These are phyloP conservation scores for Tragelaphus buxtoni DNA, from an alignment of 2,113 vertebrate species.

Conservation along the genomic window DNA sequence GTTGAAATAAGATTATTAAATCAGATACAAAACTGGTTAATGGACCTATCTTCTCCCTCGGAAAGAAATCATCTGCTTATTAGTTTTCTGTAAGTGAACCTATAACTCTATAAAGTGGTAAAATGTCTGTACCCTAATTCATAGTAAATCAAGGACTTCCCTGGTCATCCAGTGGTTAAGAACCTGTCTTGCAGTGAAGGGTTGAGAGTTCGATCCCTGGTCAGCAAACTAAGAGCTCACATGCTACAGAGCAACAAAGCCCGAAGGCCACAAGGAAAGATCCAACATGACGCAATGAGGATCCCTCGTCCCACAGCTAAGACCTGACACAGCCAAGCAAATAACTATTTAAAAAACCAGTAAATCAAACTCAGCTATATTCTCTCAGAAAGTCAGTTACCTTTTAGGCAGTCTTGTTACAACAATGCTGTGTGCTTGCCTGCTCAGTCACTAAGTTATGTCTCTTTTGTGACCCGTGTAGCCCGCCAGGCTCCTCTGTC, in stretches of 20 bases:
- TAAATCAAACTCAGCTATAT: background rate
- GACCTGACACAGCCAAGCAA: background rate
- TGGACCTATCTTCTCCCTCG: background rate
- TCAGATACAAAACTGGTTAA: background rate
- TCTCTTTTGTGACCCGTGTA: background rate
- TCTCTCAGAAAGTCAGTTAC: background rate
- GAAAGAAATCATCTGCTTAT: background rate
- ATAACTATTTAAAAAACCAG: background rate
- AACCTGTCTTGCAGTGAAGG: background rate
- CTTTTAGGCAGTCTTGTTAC: background rate
- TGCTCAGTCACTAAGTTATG: background rate
- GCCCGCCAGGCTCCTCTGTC: background rate
- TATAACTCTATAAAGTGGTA: background rate
- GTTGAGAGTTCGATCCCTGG: background rate
- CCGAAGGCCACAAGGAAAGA: accelerated
- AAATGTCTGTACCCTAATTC: background rate
- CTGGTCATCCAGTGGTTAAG: background rate
- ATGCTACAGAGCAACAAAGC: background rate
- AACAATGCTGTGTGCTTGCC: background rate
- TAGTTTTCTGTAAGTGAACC: background rate
- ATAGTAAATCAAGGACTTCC: background rate
- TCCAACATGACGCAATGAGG: background rate
- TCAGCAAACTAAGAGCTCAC: background rate
- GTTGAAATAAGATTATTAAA: background rate
- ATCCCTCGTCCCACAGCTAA: background rate